phyloP scores from a whole-genome alignment of 2,888 invertebrate genomes.

The Holacanthella duospinosa region DNA sequence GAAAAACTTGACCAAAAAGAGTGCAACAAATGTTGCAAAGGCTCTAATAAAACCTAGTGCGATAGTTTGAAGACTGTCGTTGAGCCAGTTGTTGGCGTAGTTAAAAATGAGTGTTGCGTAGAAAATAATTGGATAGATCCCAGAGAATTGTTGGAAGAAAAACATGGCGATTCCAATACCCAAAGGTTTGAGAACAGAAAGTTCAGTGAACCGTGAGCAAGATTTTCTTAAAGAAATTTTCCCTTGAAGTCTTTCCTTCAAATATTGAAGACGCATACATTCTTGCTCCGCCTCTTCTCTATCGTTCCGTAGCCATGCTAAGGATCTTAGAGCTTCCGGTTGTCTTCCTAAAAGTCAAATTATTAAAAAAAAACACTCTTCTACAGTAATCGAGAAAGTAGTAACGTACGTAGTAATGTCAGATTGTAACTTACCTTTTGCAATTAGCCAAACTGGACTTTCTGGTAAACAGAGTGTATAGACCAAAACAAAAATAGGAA shows the following conservation, averaged over 20 bases:
- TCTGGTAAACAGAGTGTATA: constrained; percentile 36
- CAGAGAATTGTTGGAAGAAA: constrained; percentile 36
- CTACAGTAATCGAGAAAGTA: not conserved
- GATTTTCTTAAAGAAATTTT: constrained; percentile 12
- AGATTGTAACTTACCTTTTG: constrained; percentile 9
- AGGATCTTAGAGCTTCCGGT: constrained; percentile 23
- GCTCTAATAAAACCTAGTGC: constrained; percentile 32
- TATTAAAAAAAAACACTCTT: no score
- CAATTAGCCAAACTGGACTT: constrained; percentile 34
- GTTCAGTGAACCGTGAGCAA: constrained; percentile 20
- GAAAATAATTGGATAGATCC: constrained; percentile 35
- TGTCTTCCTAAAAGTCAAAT: constrained; percentile 17
- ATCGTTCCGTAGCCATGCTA: constrained; percentile 33
- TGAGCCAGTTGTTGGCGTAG: constrained; percentile 32
- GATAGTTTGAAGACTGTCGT: constrained; percentile 34
- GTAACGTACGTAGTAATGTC: no score
- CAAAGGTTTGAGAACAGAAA: constrained; percentile 25
- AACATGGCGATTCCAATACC: constrained; percentile 27
- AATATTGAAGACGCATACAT: constrained; percentile 32
- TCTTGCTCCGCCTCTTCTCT: constrained; percentile 34
- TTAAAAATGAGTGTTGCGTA: constrained; percentile 35
- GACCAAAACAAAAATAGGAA: constrained; percentile 30
- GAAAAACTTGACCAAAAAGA: constrained; percentile 34
- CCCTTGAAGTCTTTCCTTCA: constrained; percentile 26
- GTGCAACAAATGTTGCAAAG: constrained; percentile 30